Evolutionary conservation across 2,113 vertebrate species (phyloP), one percentile per base, ranked within the genome.

Genomic region (Peromyscus polionotus): DNA sequence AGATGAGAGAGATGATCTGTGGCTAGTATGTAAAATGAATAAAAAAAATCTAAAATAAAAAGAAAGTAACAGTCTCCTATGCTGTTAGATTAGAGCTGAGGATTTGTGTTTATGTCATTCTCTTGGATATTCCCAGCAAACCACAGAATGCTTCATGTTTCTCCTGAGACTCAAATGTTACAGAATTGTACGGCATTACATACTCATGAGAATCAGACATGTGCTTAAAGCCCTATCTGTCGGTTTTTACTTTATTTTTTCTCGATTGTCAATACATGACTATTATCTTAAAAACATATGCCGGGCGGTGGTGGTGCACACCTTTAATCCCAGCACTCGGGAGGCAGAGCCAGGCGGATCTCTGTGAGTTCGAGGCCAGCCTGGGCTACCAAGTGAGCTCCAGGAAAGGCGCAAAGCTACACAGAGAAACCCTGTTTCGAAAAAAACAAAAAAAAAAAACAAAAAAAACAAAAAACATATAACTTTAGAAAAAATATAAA

Each of bases 131-230:
- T 95, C 42, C 73, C 7, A 89, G 90, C 31, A 85, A 59, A 93
- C 48, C 51, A 93, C 86, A 75, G 42, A 91, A 75, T 36, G 86
- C 84, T 77, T 83, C 36, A 1, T 87, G 45, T 83, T 88, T 96
- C 33, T 95, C n/a, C 54, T 31, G 75, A 87, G 51, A 95, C 61
- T 92, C 54, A 79, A 68, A n/a, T 90, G 11, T 90, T 92, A 54
- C 77, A 84, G 57, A 83, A 24, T 91, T 92, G 16, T 63, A 67
- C 73, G 42, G 42, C 20, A 6, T 92, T 88, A 51, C 26, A 4
- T 3, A 81, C 31, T 88, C 86, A 14, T 1, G 72, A 88, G 65
- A 76, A 80, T 84, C 39, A 91, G 88, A 89, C 26, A 61, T 96
- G 39, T 6, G 28, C 9, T 88, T 85, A 85, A 51, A 85, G 33